A percentile compares a stretch with the other conserved stretches of the same genome.
Evolutionary conservation across 2,113 vertebrate species (phyloP).

Genomic region (Alethe castanea): DNA sequence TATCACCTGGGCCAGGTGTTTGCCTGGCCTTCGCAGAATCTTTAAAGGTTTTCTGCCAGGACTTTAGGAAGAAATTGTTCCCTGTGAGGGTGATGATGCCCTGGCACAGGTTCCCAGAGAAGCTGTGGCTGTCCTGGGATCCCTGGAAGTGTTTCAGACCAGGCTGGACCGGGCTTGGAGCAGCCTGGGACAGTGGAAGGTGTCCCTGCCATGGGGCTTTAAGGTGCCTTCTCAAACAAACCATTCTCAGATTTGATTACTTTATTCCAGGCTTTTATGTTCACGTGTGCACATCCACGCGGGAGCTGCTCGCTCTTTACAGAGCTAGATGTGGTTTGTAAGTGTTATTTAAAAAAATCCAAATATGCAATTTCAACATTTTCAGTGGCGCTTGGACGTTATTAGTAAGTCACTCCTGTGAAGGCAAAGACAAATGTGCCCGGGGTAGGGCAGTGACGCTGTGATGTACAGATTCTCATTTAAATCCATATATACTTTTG

Average conservation of each 20-base stretch:
- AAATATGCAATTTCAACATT: background rate
- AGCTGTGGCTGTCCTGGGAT: background rate
- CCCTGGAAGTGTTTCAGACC: background rate
- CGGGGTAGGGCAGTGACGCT: background rate
- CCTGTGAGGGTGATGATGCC: background rate
- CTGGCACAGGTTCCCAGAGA: background rate
- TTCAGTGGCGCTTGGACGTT: background rate
- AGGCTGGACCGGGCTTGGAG: background rate
- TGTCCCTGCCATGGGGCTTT: background rate
- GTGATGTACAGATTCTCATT: background rate
- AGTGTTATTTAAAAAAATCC: background rate
- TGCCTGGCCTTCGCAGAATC: background rate
- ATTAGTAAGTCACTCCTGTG: background rate
- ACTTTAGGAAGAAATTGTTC: background rate
- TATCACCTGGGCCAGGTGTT: background rate
- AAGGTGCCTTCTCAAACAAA: background rate
- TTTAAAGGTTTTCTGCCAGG: background rate
- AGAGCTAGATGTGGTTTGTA: background rate
- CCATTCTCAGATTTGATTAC: rapidly evolving
- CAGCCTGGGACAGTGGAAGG: background rate
- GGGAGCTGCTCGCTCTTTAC: background rate
- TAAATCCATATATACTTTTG: rapidly evolving
- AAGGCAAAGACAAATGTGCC: background rate
- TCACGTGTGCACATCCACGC: rapidly evolving
- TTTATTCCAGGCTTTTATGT: background rate